Percentiles rank a stretch among this genome's conserved stretches.
Evolutionary conservation across 1,140 invertebrate species (phyloP).

Genomic region (Drosophila auraria): DNA sequence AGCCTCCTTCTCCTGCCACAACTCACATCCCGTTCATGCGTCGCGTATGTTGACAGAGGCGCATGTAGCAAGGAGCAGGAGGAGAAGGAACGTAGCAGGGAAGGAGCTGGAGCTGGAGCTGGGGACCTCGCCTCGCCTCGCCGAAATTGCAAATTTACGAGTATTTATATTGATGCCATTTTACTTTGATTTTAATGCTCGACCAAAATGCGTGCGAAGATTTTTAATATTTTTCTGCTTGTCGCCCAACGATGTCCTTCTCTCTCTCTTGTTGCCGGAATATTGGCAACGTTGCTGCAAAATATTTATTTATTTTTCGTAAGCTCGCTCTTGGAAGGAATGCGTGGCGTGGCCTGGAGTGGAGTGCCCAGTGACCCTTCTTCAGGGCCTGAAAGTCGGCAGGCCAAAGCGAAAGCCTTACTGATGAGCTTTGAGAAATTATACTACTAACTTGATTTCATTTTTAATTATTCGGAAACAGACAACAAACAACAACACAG

Average conservation of each 20-base stretch:
- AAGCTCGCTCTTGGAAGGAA: too few relatives aligned
- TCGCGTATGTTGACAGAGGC: conserved; percentile 56
- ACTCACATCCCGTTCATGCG: conserved; percentile 12
- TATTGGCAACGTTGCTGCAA: conserved; percentile 21
- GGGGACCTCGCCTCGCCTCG: conserved; percentile 12
- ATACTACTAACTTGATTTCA: too few relatives aligned
- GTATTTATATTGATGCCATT: conserved; percentile 84
- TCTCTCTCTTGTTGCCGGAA: background rate
- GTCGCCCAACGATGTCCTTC: conserved; percentile 7
- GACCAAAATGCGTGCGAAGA: conserved; percentile 78
- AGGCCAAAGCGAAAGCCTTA: too few relatives aligned
- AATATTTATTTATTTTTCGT: conserved; percentile 44
- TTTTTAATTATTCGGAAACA: too few relatives aligned
- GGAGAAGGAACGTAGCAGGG: conserved; percentile 1
- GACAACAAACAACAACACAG: too few relatives aligned
- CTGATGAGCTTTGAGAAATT: too few relatives aligned
- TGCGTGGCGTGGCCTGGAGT: too few relatives aligned
- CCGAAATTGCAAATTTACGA: conserved; percentile 82
- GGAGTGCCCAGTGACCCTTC: too few relatives aligned
- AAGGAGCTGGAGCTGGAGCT: background rate
- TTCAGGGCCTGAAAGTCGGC: too few relatives aligned
- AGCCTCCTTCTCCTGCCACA: background rate
- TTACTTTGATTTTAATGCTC: conserved; percentile 84
- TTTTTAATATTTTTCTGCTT: conserved; percentile 71
- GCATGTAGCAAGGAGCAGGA: conserved; percentile 4